phyloP scores from a whole-genome alignment of 2,888 invertebrate genomes.

The Agrotis segetum region DNA sequence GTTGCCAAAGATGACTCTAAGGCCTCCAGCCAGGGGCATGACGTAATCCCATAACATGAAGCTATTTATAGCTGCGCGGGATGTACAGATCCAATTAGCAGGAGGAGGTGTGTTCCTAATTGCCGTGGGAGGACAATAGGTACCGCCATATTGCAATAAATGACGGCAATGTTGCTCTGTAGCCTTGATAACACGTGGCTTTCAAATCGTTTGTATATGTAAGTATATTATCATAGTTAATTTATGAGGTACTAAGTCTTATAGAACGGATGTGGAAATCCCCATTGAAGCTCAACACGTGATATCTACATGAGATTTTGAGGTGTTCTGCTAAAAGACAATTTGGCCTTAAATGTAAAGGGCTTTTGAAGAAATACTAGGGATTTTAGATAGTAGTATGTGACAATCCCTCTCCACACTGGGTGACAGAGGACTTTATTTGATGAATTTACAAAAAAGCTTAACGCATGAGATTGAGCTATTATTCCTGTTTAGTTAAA shows the following conservation, averaged over 20 bases:
- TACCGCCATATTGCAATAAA: slow-evolving; percentile 7
- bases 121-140: slow-evolving; percentile 10
- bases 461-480: no score
- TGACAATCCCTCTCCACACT: no score
- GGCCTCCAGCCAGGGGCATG: no score
- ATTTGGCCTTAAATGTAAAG: no score
- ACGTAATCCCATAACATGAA: background rate
- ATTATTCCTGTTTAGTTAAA: no score
- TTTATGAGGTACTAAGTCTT: slow-evolving; percentile 2
- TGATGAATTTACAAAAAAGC: no score
- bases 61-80: slow-evolving; percentile 8
- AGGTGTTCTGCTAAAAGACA: no score
- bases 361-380: no score
- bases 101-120: slow-evolving; percentile 22
- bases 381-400: no score
- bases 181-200: slow-evolving; percentile 25
- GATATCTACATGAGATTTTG: background rate
- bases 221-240: background rate
- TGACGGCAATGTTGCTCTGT: background rate
- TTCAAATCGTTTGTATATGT: slow-evolving; percentile 29
- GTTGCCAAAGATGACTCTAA: no score
- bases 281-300: background rate
- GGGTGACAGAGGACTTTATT: no score
- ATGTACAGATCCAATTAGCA: slow-evolving; percentile 24
- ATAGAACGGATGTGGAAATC: slow-evolving; percentile 3